phyloP scores from a whole-genome alignment of 1,140 invertebrate species.

The Ceratosolen fusciceps region DNA sequence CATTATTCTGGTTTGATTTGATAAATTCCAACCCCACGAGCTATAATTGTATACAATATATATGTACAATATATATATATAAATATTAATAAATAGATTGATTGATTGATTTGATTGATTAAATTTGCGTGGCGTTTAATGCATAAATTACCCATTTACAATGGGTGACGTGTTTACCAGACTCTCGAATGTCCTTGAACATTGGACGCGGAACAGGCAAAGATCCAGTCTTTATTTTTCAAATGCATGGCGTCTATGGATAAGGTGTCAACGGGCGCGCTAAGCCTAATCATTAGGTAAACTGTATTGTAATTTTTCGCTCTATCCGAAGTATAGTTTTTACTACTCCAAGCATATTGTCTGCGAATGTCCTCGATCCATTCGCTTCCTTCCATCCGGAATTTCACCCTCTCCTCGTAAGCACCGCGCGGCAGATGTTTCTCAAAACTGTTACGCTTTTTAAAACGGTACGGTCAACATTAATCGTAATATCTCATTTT shows the following conservation, averaged over 20 bases:
- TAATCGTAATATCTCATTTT: conserved; percentile 16
- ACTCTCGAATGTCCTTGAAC: conserved; percentile 65
- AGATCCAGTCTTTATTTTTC: conserved; percentile 80
- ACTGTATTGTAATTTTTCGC: conserved; percentile 58
- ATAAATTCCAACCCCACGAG: conserved; percentile 76
- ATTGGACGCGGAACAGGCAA: conserved; percentile 76
- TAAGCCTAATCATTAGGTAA: conserved; percentile 77
- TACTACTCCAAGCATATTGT: conserved; percentile 66
- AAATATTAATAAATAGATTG: too few relatives aligned
- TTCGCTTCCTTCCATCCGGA: conserved; percentile 58
- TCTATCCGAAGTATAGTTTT: conserved; percentile 50
- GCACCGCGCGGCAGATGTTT: conserved; percentile 53
- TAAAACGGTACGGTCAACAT: conserved; percentile 42
- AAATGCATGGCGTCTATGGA: conserved; percentile 76
- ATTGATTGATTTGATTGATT: too few relatives aligned
- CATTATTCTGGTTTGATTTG: conserved; percentile 74
- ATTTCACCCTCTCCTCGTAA: conserved; percentile 56
- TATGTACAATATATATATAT: too few relatives aligned
- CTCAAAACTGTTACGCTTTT: conserved; percentile 56
- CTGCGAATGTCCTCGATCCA: conserved; percentile 71
- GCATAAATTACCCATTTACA: too few relatives aligned
- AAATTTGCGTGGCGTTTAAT: too few relatives aligned
- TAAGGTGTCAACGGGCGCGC: conserved; percentile 63
- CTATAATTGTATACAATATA: conserved; percentile 66
- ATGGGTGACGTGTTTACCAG: conserved; percentile 42